Evolutionary conservation across 2,888 invertebrate genomes (phyloP).

Genomic region (Empis stercorea): DNA sequence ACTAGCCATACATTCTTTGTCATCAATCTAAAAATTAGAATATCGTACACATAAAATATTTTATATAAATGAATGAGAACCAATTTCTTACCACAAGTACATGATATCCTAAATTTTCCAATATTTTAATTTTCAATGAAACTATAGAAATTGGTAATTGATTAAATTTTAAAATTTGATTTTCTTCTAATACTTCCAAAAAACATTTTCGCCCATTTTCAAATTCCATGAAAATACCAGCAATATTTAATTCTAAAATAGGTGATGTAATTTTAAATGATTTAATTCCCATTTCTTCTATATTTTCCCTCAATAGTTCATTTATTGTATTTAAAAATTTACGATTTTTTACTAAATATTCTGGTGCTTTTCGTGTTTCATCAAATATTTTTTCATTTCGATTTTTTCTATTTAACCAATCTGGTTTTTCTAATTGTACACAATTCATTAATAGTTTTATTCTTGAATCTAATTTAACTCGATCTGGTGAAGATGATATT

Average conservation of each 20-base stretch:
- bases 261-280: slow-evolving; percentile 23
- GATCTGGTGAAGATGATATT: slow-evolving; percentile 12
- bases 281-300: slow-evolving; percentile 17
- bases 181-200: slow-evolving; percentile 25
- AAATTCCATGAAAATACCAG: slow-evolving; percentile 23
- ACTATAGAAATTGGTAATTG: slow-evolving; percentile 21
- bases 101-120: slow-evolving; percentile 22
- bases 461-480: slow-evolving; percentile 30
- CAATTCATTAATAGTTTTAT: slow-evolving; percentile 25
- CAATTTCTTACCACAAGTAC: slow-evolving; percentile 22
- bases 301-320: slow-evolving; percentile 15
- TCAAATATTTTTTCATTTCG: slow-evolving; percentile 14
- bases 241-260: slow-evolving; percentile 29
- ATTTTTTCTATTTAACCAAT: slow-evolving; percentile 14
- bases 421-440: slow-evolving; percentile 27
- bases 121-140: slow-evolving; percentile 24
- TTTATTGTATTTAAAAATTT: slow-evolving; percentile 18
- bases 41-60: too few relatives aligned
- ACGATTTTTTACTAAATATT: slow-evolving; percentile 22
- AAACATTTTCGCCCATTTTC: slow-evolving; percentile 11
- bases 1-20: too few relatives aligned
- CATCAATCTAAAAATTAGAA: too few relatives aligned
- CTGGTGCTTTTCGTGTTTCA: slow-evolving; percentile 21
- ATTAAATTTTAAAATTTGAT: slow-evolving; percentile 24
- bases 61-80: too few relatives aligned